Evolutionary conservation across 2,797 vertebrate species (phyloP).

Genomic region (Lepilemur septentrionalis): DNA sequence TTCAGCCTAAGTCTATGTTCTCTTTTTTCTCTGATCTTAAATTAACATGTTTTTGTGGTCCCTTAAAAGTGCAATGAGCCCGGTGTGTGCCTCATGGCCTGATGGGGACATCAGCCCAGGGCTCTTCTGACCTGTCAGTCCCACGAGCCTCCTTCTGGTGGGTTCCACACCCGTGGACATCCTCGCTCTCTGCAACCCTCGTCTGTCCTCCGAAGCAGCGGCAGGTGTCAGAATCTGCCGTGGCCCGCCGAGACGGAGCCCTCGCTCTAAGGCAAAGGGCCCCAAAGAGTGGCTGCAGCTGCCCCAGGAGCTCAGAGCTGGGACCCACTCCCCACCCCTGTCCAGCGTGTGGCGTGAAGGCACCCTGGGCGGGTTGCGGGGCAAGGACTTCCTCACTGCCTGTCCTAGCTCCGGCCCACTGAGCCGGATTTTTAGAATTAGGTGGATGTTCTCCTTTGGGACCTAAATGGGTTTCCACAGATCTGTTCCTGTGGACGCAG

Average conservation of each 20-base stretch:
- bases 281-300: not conserved
- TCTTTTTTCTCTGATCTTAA: not conserved
- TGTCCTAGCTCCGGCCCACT: fast-evolving
- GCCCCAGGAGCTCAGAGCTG: not conserved
- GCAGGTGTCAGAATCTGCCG: no score
- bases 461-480: fast-evolving
- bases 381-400: fast-evolving
- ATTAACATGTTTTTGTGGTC: not conserved
- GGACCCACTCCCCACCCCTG: not conserved
- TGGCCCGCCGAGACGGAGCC: not conserved
- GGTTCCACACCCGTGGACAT: fast-evolving
- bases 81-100: fast-evolving
- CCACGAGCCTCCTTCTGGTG: not conserved
- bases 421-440: not conserved
- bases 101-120: no score
- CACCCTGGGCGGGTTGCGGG: fast-evolving
- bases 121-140: not conserved
- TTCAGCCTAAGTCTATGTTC: not conserved
- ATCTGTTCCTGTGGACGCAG: not conserved
- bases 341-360: no score
- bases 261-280: not conserved
- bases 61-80: fast-evolving
- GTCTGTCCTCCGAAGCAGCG: not conserved
- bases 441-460: not conserved
- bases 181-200: not conserved